Percentiles rank a stretch among this genome's conserved stretches.
phyloP scores from a whole-genome alignment of 1,140 invertebrate genomes.

The Saccostrea glomerata region DNA sequence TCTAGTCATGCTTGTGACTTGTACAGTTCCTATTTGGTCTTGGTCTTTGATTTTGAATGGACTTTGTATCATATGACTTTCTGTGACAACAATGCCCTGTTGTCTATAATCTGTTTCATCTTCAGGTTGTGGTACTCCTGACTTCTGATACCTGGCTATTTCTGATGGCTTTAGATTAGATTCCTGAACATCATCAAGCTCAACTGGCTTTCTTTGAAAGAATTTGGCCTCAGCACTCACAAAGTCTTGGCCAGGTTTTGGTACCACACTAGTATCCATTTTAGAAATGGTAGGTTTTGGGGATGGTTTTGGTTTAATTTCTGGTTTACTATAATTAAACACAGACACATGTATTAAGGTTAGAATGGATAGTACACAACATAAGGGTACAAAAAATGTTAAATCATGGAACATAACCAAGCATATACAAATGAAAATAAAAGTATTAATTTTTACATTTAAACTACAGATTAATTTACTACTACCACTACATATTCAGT shows the following conservation, averaged over 20 bases:
- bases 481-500: background rate
- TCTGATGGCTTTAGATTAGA: constrained; percentile 8
- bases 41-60: background rate
- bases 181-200: constrained; percentile 19
- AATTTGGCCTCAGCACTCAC: constrained; percentile 25
- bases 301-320: background rate
- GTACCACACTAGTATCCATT: constrained; percentile 13
- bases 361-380: background rate
- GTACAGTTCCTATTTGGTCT: background rate
- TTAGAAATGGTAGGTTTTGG: constrained; percentile 21
- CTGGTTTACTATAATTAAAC: constrained; percentile 36
- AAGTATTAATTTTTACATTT: background rate
- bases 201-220: constrained; percentile 14
- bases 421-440: background rate
- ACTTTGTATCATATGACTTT: background rate
- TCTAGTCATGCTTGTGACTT: background rate
- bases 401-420: background rate
- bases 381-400: background rate
- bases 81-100: background rate
- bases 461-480: background rate
- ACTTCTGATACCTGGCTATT: constrained; percentile 19
- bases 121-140: background rate
- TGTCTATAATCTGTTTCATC: constrained; percentile 21
- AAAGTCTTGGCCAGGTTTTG: background rate
- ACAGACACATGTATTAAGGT: background rate